Evolutionary conservation across 2,113 vertebrate species (phyloP), one percentile per base, ranked within the genome.

Genomic region (Brachirus orientalis): DNA sequence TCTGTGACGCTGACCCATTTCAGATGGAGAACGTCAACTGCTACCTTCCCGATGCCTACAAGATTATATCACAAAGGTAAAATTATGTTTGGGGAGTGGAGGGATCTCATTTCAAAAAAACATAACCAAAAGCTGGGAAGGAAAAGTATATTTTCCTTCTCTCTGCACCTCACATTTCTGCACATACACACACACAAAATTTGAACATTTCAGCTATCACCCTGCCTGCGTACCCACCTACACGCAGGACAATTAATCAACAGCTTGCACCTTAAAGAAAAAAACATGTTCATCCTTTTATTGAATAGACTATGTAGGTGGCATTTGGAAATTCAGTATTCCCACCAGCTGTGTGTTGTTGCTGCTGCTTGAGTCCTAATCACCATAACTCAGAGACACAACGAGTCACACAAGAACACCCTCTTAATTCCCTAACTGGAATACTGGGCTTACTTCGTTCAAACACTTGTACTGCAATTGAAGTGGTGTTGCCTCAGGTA

Each of bases 61-160:
- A 99, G 94, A 98, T 99, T 79, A 98, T 98, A 95, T 98, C 97
- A 84, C 96, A 98, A 92, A 98, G 98, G 98, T 98, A 95, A 94
- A 80, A 57, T 8, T 3, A 3, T 28, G 7, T 54, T n/a, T 18
- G 62, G 71, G 64, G 51, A 53, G 38, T 48, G 61, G 46, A 35
- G 58, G 47, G 72, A 50, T 88, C 70, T 43, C 46, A 59, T 88
- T 89, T 82, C 87, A 86, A 69, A 78, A 28, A 28, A 88, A 82
- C 80, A 81, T 33, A 59, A 71, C 72, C 79, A 72, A 78, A 66
- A 86, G 71, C 72, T 54, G 47, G 10, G 65, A 38, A 68, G 67
- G 52, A 36, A 48, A 70, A 67, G 12, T 46, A 36, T 44, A 40
- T 41, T 10, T n/a, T n/a, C n/a, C n/a, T n/a, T n/a, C n/a, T n/a